Percentiles rank a stretch among this genome's conserved stretches.
These are phyloP conservation scores for Drepana falcataria DNA, from an alignment of 2,888 invertebrate genomes.

Conservation along the genomic window DNA sequence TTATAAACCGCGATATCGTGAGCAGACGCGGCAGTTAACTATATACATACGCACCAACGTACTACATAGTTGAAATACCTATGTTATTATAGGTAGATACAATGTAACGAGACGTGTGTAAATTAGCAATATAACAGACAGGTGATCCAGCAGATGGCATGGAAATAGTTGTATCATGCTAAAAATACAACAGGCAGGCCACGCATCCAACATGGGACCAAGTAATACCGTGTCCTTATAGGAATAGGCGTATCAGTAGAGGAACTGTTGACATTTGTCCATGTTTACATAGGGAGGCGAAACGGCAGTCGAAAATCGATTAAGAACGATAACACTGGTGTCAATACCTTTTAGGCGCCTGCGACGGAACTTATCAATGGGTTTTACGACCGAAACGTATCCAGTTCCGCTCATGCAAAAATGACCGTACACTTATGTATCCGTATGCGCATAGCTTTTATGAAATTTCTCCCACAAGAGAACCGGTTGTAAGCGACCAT, in stretches of 20 bases:
- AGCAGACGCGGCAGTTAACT: constrained; percentile 41
- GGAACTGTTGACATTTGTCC: constrained; percentile 65
- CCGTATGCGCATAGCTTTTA: constrained; percentile 12
- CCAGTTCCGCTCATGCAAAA: constrained; percentile 56
- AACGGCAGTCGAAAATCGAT: constrained; percentile 76
- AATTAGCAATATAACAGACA: constrained; percentile 70
- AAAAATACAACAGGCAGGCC: constrained; percentile 55
- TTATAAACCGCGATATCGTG: constrained; percentile 35
- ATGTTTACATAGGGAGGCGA: constrained; percentile 72
- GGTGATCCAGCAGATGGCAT: constrained; percentile 70
- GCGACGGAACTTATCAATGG: constrained; percentile 53
- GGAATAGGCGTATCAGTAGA: constrained; percentile 60
- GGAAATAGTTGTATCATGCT: constrained; percentile 66
- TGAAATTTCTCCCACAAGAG: constrained; percentile 28
- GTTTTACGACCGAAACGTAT: constrained; percentile 38
- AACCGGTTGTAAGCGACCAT: constrained; percentile 29
- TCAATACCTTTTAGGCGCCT: constrained; percentile 67
- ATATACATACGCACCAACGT: no score
- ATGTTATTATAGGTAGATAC: constrained; percentile 50
- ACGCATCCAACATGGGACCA: constrained; percentile 48
- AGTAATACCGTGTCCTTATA: constrained; percentile 47
- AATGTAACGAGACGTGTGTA: constrained; percentile 51
- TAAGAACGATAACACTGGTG: constrained; percentile 58
- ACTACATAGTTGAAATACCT: constrained; percentile 53
- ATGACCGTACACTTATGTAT: constrained; percentile 19